Evolutionary conservation across 2,888 invertebrate genomes (phyloP).

Genomic region (Lycophotia porphyrea): DNA sequence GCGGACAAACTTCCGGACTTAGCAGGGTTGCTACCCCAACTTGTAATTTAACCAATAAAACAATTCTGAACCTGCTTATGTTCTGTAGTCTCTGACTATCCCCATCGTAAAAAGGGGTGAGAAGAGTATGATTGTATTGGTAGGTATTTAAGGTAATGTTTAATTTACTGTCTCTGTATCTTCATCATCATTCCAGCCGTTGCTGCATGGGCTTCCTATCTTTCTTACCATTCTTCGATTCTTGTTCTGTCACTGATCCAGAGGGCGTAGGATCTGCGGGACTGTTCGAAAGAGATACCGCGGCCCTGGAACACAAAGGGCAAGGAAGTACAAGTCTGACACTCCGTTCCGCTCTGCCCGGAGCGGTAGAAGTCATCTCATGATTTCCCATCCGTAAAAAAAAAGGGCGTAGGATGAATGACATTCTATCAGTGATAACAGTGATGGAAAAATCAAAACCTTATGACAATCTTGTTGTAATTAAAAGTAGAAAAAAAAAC

Average conservation of each 20-base stretch:
- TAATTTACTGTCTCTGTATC: not conserved
- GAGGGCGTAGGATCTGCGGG: too few relatives aligned
- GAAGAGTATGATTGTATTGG: not conserved
- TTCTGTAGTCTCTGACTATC: not conserved
- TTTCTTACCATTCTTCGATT: not conserved
- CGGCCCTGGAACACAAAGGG: too few relatives aligned
- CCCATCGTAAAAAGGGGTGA: not conserved
- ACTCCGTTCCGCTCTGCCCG: too few relatives aligned
- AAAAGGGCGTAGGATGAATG: too few relatives aligned
- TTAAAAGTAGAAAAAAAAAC: not conserved
- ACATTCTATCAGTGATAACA: not conserved
- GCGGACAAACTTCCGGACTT: conserved; percentile 87
- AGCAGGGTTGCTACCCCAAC: conserved; percentile 76
- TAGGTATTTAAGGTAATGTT: not conserved
- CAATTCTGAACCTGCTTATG: not conserved
- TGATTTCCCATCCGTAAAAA: too few relatives aligned
- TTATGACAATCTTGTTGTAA: not conserved
- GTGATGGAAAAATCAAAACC: not conserved
- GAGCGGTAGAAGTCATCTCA: too few relatives aligned
- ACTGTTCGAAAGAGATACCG: too few relatives aligned
- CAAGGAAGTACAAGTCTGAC: too few relatives aligned
- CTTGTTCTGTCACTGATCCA: not conserved
- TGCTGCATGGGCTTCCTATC: not conserved
- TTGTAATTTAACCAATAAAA: not conserved
- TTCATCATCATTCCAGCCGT: not conserved